Base-by-base conservation (phyloP, 2,888 invertebrate species). In the Operophtera brumata region DNA sequence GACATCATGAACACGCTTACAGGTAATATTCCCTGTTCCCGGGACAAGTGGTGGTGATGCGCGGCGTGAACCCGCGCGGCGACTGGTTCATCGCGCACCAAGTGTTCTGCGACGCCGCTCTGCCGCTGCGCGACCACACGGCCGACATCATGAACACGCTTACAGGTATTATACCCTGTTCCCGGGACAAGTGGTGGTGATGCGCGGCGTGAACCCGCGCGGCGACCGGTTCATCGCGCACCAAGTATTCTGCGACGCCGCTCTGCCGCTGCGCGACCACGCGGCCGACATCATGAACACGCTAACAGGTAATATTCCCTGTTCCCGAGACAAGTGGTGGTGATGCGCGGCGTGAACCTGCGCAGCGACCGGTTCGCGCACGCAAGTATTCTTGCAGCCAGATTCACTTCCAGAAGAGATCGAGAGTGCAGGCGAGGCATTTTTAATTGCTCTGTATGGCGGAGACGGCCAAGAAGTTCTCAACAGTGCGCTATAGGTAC, bases 261-360 rank as follows among this genome's bases (percentile, higher is more conserved):
- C 83, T 0, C 69, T 64, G 1, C 75, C 82, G 0, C 11, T 69
- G 7, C 75, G 82, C 0, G 80, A 84, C 55, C 77, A 77, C 36
- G 75, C 64, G 32, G 75, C 82, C 70, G 67, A 86, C 44, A 73
- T 83, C 68, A 64, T 82, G 80, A 69, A 87, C 80, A 53, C 86
- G 3, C 69, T 86, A 82, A 50, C 80, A 83, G 70, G 85, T 86
- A 51, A 61, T 95, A 93, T 74, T 93, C 94, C 0, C 73, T 96
- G 56, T 96, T 95, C 75, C 94, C 95, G 14, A 96, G 96, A 0
- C 96, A 96, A 90, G 91, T 94, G 44, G 93, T 96, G 8, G 94
- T 94, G 37, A 91, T 95, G 57, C 92, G 93, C 47, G 97, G 96
- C 0, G 87, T 91, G 5, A 96, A 96, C 79, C 92, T 93, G 0